Base-by-base conservation (phyloP, 2,113 vertebrate species). In the Vicugna pacos region DNA sequence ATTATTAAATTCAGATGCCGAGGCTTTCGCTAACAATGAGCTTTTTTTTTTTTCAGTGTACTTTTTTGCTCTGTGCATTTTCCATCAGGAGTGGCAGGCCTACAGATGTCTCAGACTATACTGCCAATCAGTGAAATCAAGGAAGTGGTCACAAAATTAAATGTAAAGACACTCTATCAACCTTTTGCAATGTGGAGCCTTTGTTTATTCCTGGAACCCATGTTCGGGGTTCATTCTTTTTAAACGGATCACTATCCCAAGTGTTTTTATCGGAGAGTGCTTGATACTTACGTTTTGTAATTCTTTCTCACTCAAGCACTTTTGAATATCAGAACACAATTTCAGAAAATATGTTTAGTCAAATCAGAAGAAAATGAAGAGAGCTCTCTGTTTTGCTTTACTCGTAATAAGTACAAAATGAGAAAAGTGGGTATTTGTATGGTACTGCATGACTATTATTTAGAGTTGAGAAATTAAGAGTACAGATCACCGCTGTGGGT, bases 1-100 rank as follows among this genome's bases (percentile, higher is more conserved):
- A 75, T 86, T 95, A 35, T 92, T 96, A 65, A 96, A 52, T 70
- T 84, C 96, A 94, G 76, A 89, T 83, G 96, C 50, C 32, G 35
- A 91, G 73, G 35, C 70, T 91, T 69, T 82, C 32, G 46, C 93
- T 97, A 92, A 75, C 24, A 94, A n/a, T 38, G 67, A 80, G 20
- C 19, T 56, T 86, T 92, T 91, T 19, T 28, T 16, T 4, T 42
- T 77, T 32, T 46, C 20, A 26, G 6, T 92, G 79, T 69, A 17
- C 72, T 42, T 67, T 54, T 88, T 89, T 73, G 14, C 19, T 52
- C 48, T 95, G 64, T 89, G n/a, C 42, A 35, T 76, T 94, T 96
- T 95, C 46, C 92, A 91, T 93, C 77, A 84, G 62, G 95, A 91
- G 79, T 32, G 87, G 54, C 26, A 42, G 52, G 94, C 67, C 77